These are phyloP conservation scores for Anolis apletophallus DNA, from an alignment of 2,797 vertebrate species.

Conservation along the genomic window DNA sequence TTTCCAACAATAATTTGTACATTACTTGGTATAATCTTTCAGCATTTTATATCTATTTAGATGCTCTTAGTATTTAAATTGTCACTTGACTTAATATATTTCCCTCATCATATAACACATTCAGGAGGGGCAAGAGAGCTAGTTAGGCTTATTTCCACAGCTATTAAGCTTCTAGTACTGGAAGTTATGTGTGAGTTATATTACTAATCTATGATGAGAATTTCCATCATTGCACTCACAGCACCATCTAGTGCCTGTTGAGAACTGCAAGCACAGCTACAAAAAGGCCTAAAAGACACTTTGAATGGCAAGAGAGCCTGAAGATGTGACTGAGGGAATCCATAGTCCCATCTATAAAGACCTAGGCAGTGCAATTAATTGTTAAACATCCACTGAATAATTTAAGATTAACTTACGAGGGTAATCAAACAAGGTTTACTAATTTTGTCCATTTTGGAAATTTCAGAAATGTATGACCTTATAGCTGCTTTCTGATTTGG, in stretches of 20 bases:
- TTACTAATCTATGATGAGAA: background rate
- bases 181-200: background rate
- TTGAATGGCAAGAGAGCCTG: background rate
- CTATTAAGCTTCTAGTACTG: background rate
- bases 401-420: background rate
- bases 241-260: constrained; percentile 33
- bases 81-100: background rate
- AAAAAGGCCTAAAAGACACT: background rate
- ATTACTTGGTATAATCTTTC: background rate
- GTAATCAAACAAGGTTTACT: background rate
- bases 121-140: background rate
- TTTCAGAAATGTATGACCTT: background rate
- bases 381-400: background rate
- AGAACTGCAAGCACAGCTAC: background rate
- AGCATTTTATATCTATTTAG: background rate
- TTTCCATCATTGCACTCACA: constrained; percentile 22
- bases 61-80: too few relatives aligned
- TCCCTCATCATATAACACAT: background rate
- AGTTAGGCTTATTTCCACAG: background rate
- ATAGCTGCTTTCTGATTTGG: background rate
- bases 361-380: background rate
- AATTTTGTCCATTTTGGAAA: background rate
- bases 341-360: background rate
- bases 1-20: constrained; percentile 1
- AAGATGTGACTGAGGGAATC: background rate